Percentiles rank a stretch among this genome's conserved stretches.
Evolutionary conservation across 2,888 invertebrate genomes (phyloP).

Genomic region (Dicyrtomina minuta): DNA sequence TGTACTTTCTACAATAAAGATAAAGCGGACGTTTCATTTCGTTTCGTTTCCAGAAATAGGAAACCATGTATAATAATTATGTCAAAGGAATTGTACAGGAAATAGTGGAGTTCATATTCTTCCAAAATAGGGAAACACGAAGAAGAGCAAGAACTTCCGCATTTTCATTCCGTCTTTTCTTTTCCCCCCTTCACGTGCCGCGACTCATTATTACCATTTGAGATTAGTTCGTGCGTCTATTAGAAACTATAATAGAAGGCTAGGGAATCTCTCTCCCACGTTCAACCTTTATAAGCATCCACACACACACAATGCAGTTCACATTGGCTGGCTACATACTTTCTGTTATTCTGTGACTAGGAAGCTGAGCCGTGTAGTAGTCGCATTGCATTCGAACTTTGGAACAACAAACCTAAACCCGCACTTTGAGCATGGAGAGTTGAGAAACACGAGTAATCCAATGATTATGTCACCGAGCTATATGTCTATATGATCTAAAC

Average conservation of each 20-base stretch:
- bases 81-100: conserved; percentile 33
- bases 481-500: too few relatives aligned
- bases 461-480: too few relatives aligned
- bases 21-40: not conserved
- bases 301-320: too few relatives aligned
- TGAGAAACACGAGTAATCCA: too few relatives aligned
- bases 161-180: conserved; percentile 22
- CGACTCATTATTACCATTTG: conserved; percentile 34
- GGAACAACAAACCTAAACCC: too few relatives aligned
- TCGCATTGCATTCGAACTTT: too few relatives aligned
- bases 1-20: not conserved
- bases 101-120: conserved; percentile 22
- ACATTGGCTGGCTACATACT: too few relatives aligned
- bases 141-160: conserved; percentile 28
- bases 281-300: too few relatives aligned
- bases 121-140: conserved; percentile 25
- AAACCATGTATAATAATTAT: conserved; percentile 35
- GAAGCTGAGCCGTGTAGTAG: too few relatives aligned
- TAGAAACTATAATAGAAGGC: conserved; percentile 1
- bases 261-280: not conserved
- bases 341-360: too few relatives aligned
- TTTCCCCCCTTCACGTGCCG: conserved; percentile 29
- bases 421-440: too few relatives aligned
- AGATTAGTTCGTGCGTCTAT: conserved; percentile 33
- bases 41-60: conserved; percentile 28